Evolutionary conservation across 2,797 vertebrate species (phyloP).

Genomic region (Bradypodion ventrale): DNA sequence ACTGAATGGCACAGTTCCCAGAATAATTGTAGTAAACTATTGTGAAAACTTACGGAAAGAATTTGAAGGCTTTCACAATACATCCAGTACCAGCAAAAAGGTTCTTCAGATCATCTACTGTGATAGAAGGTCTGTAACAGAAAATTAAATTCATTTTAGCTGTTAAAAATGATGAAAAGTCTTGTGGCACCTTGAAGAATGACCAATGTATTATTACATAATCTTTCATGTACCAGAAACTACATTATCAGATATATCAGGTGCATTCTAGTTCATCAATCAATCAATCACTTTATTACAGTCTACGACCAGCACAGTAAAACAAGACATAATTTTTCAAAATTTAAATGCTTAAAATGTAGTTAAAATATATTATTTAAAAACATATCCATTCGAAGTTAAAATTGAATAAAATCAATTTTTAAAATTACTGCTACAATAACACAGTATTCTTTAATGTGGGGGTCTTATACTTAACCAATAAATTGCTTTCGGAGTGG

Average conservation of each 20-base stretch:
- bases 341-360: too few relatives aligned
- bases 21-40: background rate
- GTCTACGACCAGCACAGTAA: too few relatives aligned
- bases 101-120: slow-evolving; percentile 84
- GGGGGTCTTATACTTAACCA: background rate
- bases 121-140: slow-evolving; percentile 78
- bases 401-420: too few relatives aligned
- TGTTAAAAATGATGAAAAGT: background rate
- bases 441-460: background rate
- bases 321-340: too few relatives aligned
- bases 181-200: background rate
- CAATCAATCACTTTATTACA: too few relatives aligned
- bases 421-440: too few relatives aligned
- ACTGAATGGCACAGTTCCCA: background rate
- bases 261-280: background rate
- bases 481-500: too few relatives aligned
- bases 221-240: background rate
- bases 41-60: slow-evolving; percentile 87
- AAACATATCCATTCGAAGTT: too few relatives aligned
- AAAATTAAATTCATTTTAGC: slow-evolving; percentile 20
- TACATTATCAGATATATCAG: background rate
- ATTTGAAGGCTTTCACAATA: slow-evolving; percentile 89
- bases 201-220: background rate
- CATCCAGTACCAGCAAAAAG: slow-evolving; percentile 85
- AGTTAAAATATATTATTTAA: too few relatives aligned